Base-by-base conservation (phyloP, 2,888 invertebrate species). In the Caenorhabditis uteleia region DNA sequence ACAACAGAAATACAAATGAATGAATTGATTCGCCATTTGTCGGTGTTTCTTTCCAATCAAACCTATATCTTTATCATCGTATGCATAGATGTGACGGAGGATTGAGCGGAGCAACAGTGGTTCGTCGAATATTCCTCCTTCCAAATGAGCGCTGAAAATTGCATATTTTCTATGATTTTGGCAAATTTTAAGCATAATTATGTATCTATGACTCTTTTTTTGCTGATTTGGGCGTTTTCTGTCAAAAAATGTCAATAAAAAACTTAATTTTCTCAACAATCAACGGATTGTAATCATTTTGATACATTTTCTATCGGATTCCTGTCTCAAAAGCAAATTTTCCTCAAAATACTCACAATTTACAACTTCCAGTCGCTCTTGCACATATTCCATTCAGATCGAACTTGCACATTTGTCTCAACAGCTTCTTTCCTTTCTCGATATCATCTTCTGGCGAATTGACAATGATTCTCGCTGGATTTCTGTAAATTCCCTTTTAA, bases 11-110 rank as follows among this genome's bases (percentile, higher is more conserved):
- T 10, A 10, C 31, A 29, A 7, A 23, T 40, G 26, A 40, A n/a
- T 40, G n/a, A n/a, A 25, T 23, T 40, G 21, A 40, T 20, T n/a
- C 26, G 26, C 25, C 21, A 3, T 40, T 14, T 16, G 23, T 20
- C 7, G n/a, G 2, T 23, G 2, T 23, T 6, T 14, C 6, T 40
- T 16, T 40, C 12, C 7, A 20, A 10, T 20, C 45, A 26, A 48
- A 64, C 64, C 64, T 57, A 64, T 64, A 38, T 57, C 64, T 40
- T 14, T 27, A 18, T 64, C 64, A 3, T 34, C 26, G 36, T 64
- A 64, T 3, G 31, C 33, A 31, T 51, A 48, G 3, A 57, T 45
- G 14, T 57, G 53, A 10, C 64, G 57, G 16, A 64, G 38, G 2
- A 64, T 23, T 5, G 53, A 21, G 34, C 57, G 57, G 26, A 64